Evolutionary conservation across 2,113 vertebrate species (phyloP).

Genomic region (Nansenia antarctica): DNA sequence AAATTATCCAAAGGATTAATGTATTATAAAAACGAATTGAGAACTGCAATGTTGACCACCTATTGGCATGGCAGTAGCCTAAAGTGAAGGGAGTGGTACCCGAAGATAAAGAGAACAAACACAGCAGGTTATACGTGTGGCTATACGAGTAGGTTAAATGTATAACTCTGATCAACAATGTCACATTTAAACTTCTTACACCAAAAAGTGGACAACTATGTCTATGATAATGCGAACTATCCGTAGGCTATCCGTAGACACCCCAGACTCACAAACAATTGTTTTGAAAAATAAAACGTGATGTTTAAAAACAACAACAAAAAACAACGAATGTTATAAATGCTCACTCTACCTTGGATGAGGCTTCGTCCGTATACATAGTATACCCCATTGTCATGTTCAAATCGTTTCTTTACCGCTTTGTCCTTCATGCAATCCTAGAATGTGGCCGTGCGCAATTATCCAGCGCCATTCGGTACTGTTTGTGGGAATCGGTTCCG

Average conservation of each 20-base stretch:
- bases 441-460: slow-evolving; percentile 47
- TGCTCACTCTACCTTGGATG: slow-evolving; percentile 70
- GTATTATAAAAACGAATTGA: neutral
- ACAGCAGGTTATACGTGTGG: too few species aligned
- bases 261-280: too few species aligned
- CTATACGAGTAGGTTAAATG: too few species aligned
- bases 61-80: neutral
- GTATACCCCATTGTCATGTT: slow-evolving; percentile 41
- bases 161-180: too few species aligned
- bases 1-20: neutral
- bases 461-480: slow-evolving; percentile 43
- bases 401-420: slow-evolving; percentile 49
- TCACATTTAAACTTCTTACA: too few species aligned
- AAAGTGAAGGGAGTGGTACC: neutral
- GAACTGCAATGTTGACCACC: neutral
- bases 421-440: slow-evolving; percentile 65
- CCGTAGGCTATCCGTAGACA: too few species aligned
- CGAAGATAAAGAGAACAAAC: neutral
- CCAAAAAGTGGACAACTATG: too few species aligned
- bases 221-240: too few species aligned
- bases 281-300: too few species aligned
- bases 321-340: too few species aligned
- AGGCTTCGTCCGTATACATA: slow-evolving; percentile 51
- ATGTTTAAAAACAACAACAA: too few species aligned
- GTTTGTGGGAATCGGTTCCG: slow-evolving; percentile 40